Percentiles rank a stretch among this genome's conserved stretches.
phyloP scores from a whole-genome alignment of 2,797 vertebrate genomes.

The Xenops minutus region DNA sequence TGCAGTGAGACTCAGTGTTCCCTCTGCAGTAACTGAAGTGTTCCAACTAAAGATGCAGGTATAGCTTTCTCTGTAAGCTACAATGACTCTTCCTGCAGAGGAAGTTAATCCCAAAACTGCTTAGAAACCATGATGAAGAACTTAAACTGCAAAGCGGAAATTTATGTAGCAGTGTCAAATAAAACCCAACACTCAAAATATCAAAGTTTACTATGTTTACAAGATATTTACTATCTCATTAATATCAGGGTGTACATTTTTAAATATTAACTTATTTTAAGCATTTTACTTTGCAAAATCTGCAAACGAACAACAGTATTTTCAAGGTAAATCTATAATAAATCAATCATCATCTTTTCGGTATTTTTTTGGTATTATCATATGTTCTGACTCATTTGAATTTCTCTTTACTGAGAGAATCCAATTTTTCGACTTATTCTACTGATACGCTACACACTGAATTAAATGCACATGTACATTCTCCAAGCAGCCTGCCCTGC shows the following conservation, averaged over 20 bases:
- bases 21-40: not conserved
- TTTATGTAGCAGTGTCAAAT: not conserved
- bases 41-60: not conserved
- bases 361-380: not conserved
- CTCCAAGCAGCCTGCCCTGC: not conserved
- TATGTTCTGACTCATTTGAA: not conserved
- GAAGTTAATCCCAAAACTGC: not conserved
- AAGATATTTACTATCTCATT: not conserved
- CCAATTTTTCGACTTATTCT: not conserved
- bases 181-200: not conserved
- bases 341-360: not conserved
- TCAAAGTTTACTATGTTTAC: not conserved
- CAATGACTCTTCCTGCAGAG: not conserved
- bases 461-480: not conserved
- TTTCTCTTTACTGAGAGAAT: not conserved
- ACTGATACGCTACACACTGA: not conserved
- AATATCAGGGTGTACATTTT: not conserved
- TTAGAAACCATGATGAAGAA: not conserved
- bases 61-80: not conserved
- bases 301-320: not conserved
- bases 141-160: not conserved
- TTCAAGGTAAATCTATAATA: not conserved
- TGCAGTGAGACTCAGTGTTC: not conserved
- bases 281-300: not conserved
- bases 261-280: not conserved